Evolutionary conservation across 2,888 invertebrate species (phyloP), one percentile per base, ranked within the genome.

Genomic region (Balanococcus diminutus): DNA sequence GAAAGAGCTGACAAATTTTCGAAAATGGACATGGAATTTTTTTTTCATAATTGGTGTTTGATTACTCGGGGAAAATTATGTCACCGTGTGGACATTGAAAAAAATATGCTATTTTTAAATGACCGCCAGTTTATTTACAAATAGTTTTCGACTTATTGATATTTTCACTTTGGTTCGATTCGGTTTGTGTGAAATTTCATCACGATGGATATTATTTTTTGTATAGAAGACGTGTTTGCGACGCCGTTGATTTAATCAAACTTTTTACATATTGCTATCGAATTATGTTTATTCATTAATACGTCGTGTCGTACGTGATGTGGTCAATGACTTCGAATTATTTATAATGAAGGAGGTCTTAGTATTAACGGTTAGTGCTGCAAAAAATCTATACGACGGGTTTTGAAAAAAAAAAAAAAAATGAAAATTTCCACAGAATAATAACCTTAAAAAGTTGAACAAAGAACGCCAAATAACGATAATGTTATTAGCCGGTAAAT

Each of bases 251-350:
- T 19, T 56, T 22, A 56, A 22, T 56, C 56, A 22, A 56, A 22
- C 19, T 56, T 56, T n/a, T 22, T 56, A 22, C 56, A 22, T 56
- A 22, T 56, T 56, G 5, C 56, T 1, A 11, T 19, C 4, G 22
- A 11, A 56, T 56, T 56, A 56, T 56, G 56, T 56, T 56, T 56
- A 56, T 56, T 56, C 56, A 56, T 56, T 56, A 56, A 56, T 56
- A 22, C 56, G 22, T 5, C 56, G 22, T 56, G 22, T 5, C 56
- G 22, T 56, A 56, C 56, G 56, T 56, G 56, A 56, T 56, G 22
- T 56, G 56, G 56, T 56, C 56, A 56, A 56, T 56, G 56, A 56
- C 22, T 56, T 56, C 22, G 42, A 42, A 16, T 0, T 42, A 3
- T 42, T 42, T 11, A n/a, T n/a, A n/a, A n/a, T n/a, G n/a, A n/a